Conservation (phyloP, 2,113 vertebrate genomes). For the Piprites chloris region DNA sequence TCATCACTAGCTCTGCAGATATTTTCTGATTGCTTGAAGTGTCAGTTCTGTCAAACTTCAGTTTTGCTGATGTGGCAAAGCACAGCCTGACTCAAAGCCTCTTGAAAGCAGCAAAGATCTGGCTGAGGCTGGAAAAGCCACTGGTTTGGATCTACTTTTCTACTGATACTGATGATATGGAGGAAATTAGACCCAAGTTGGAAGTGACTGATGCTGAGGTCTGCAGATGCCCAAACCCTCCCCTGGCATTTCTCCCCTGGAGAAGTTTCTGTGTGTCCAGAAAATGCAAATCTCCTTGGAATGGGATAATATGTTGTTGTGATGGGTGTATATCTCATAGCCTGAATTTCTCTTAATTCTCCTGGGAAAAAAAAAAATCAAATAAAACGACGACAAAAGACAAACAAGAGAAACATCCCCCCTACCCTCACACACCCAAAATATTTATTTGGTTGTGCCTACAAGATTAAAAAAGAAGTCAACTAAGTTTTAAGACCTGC, state of each 20-base stretch:
- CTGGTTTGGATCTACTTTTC: not conserved
- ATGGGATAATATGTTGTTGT: not conserved
- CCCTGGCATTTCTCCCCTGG: not conserved
- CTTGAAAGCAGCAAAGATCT: not conserved
- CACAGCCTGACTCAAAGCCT: not conserved
- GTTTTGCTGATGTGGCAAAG: not conserved
- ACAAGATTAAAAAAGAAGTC: not conserved
- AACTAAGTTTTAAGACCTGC: not conserved
- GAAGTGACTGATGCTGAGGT: not conserved
- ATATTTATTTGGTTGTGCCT: not conserved
- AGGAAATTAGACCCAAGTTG: not conserved
- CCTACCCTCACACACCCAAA: fast-evolving
- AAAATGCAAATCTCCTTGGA: not conserved
- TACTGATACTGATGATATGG: not conserved
- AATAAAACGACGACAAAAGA: not conserved
- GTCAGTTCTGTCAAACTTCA: not conserved
- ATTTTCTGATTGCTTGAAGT: not conserved
- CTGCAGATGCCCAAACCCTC: not conserved
- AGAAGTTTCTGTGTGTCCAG: not conserved
- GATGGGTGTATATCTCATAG: not conserved
- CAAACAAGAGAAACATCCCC: not conserved
- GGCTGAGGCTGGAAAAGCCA: not conserved
- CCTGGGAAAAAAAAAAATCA: not conserved
- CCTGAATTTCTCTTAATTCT: not conserved
- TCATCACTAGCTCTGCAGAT: not conserved